Base-by-base conservation (phyloP, 2,113 vertebrate genomes). In the Orthochromis malagaraziensis region DNA sequence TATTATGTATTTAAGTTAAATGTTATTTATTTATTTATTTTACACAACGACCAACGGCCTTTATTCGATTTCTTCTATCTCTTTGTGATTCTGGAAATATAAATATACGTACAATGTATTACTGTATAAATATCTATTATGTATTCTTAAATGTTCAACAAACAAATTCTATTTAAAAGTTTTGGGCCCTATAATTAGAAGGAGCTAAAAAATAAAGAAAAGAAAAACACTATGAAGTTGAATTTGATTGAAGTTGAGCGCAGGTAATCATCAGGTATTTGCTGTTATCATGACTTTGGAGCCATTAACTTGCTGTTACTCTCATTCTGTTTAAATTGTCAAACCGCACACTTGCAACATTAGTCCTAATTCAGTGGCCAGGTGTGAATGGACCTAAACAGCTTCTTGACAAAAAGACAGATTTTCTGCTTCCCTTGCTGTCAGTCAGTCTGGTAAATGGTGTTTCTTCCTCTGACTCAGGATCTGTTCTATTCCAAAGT, bases 41-140 rank as follows among this genome's bases (percentile, higher is more conserved):
- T 33, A 33, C 16, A 33, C 6, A 60, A 17, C 2, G 16, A 33
- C 29, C 29, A 19, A 31, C 19, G 0, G 1, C 29, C 29, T 63
- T 63, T 19, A 63, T 63, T 63, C 0, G 1, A 63, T 63, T 63
- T 63, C 58, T 0, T 0, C 58, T 63, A 19, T 33, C 16, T 3
- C 58, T 63, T 63, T 63, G 16, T 58, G 55, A 0, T 31, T 33
- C 2, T 0, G 5, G 57, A 60, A 60, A 60, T 19, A 60, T 60
- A 57, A 57, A 60, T 60, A 60, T 58, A 58, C 0, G 1, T 60
- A 0, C 26, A 31, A 17, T 17, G 13, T 60, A 1, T 60, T 60
- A 60, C 7, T 58, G 26, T 55, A 55, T 26, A 14, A 26, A 57
- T 26, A 55, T 55, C 6, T 7, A 55, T 55, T 55, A 55, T 55